Conservation (phyloP, 2,888 invertebrate genomes). For the Leptura quadrifasciata region DNA sequence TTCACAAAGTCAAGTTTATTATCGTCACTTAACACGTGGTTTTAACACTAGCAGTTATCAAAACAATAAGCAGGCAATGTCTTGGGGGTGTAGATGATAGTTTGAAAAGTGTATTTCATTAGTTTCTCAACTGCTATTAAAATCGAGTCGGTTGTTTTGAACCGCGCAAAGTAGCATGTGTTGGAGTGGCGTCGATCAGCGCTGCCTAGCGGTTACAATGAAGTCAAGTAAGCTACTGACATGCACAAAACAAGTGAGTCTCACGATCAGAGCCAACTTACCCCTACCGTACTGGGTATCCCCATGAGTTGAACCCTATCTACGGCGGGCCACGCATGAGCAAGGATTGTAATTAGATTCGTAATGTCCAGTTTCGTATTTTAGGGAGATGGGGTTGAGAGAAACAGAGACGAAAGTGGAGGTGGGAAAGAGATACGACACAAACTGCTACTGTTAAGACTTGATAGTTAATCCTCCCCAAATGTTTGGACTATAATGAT, state of each 20-base stretch:
- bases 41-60: conserved; percentile 14
- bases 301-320: conserved; percentile 69
- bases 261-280: conserved; percentile 66
- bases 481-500: conserved; percentile 68
- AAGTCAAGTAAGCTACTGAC: conserved; percentile 65
- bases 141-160: conserved; percentile 29
- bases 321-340: conserved; percentile 73
- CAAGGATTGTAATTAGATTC: conserved; percentile 76
- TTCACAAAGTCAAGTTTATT: conserved; percentile 22
- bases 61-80: conserved; percentile 3
- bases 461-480: conserved; percentile 66
- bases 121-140: background rate
- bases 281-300: conserved; percentile 70
- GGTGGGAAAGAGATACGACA: conserved; percentile 53
- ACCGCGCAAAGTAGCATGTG: conserved; percentile 53
- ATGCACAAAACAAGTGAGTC: conserved; percentile 63
- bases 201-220: conserved; percentile 55
- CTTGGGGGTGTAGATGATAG: background rate
- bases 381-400: conserved; percentile 60
- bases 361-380: conserved; percentile 75
- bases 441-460: conserved; percentile 62
- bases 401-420: conserved; percentile 54
- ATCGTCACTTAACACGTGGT: conserved; percentile 47
- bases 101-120: conserved; percentile 21
- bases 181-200: conserved; percentile 47